Evolutionary conservation across 2,888 invertebrate species (phyloP).

Genomic region (Meteorus cinctellus): DNA sequence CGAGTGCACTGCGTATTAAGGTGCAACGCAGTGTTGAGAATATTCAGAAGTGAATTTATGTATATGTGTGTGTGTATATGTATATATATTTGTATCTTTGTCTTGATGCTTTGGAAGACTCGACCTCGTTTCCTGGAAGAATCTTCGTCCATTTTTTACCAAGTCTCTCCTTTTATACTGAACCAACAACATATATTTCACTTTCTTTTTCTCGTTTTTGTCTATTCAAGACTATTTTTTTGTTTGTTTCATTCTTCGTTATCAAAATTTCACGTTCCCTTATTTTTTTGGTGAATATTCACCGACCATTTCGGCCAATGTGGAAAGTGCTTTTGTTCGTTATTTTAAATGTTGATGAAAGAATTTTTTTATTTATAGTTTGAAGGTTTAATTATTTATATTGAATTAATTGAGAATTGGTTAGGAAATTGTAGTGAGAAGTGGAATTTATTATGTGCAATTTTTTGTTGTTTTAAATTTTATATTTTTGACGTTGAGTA

Average conservation of each 20-base stretch:
- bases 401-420: no score
- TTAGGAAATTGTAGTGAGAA: no score
- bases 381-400: no score
- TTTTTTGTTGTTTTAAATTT: no score
- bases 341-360: no score
- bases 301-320: no score
- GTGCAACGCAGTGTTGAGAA: slow-evolving; percentile 5
- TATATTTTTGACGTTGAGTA: no score
- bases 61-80: slow-evolving; percentile 3
- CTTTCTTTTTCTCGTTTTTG: slow-evolving; percentile 1
- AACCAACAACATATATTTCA: slow-evolving; percentile 20
- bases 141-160: slow-evolving; percentile 36
- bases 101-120: slow-evolving; percentile 31
- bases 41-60: not conserved
- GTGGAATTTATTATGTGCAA: no score
- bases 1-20: not conserved
- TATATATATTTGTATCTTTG: slow-evolving; percentile 26
- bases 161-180: slow-evolving; percentile 27
- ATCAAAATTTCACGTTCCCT: not conserved
- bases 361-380: no score
- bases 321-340: no score
- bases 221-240: slow-evolving; percentile 1
- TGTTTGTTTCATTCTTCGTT: not conserved
- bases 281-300: no score
- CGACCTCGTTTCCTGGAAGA: slow-evolving; percentile 49